Conservation (phyloP, 2,113 vertebrate genomes). For the Grammomys dolichurus region DNA sequence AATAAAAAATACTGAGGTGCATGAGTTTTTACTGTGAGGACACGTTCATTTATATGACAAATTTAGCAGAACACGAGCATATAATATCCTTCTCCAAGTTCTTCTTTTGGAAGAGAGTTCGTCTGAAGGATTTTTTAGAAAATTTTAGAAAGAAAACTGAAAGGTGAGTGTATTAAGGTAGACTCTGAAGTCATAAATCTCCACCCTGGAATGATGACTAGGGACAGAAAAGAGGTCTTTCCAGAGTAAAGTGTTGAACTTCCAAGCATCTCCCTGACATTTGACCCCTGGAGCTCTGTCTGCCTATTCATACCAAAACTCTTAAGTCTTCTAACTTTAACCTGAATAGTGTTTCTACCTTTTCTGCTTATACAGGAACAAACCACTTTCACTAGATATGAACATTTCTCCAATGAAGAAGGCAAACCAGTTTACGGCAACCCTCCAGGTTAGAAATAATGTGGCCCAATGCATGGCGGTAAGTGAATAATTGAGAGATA, state of each 20-base stretch:
- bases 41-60: background rate
- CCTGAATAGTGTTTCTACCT: background rate
- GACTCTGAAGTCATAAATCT: background rate
- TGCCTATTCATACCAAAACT: background rate
- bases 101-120: background rate
- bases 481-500: background rate
- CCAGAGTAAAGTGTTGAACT: too few relatives aligned
- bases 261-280: too few relatives aligned
- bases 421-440: background rate
- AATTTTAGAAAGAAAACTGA: background rate
- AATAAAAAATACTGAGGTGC: background rate
- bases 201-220: background rate
- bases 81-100: background rate
- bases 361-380: background rate
- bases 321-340: background rate
- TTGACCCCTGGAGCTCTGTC: background rate
- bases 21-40: background rate
- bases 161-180: background rate
- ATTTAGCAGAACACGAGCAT: background rate
- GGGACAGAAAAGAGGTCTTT: background rate
- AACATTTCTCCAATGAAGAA: fast-evolving
- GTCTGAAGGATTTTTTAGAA: background rate
- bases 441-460: background rate
- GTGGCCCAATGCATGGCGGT: background rate
- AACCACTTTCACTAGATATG: background rate